A percentile compares a stretch with the other conserved stretches of the same genome.
Evolutionary conservation across 2,113 vertebrate genomes (phyloP).

Genomic region (Pelodiscus sinensis): DNA sequence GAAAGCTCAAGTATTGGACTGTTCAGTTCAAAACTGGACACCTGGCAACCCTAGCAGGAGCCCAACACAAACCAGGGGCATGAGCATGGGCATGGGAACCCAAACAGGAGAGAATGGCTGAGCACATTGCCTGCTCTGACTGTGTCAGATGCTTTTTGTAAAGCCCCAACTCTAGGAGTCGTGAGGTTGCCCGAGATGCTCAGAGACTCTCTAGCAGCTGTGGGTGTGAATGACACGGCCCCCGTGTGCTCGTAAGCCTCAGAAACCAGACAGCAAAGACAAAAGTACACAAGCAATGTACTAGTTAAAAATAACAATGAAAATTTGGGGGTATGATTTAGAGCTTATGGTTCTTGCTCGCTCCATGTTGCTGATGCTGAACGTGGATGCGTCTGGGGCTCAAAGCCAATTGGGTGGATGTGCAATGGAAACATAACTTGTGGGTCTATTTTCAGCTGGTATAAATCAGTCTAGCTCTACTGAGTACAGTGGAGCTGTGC

Average conservation of each 20-base stretch:
- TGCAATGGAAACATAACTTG: background rate
- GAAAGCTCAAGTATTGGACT: too few species aligned
- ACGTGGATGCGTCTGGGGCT: too few species aligned
- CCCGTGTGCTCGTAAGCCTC: background rate
- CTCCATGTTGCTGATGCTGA: too few species aligned
- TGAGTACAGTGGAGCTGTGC: background rate
- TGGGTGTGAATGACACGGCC: too few species aligned
- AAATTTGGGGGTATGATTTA: too few species aligned
- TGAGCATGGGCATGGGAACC: too few species aligned
- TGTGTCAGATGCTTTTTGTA: background rate
- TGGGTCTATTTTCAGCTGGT: background rate
- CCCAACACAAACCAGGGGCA: too few species aligned
- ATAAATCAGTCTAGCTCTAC: background rate
- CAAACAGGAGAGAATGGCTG: too few species aligned
- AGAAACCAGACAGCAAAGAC: background rate
- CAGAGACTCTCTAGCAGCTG: too few species aligned
- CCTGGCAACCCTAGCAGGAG: too few species aligned
- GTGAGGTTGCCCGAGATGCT: background rate
- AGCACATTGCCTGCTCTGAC: too few species aligned
- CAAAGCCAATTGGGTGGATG: accelerated
- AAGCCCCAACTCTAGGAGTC: background rate
- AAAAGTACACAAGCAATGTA: background rate
- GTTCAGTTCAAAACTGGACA: too few species aligned
- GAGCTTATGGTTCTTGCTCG: background rate
- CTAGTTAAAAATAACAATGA: background rate